Evolutionary conservation across 1,140 invertebrate genomes (phyloP), one percentile per base, ranked within the genome.

Genomic region (Drosophila sechellia): DNA sequence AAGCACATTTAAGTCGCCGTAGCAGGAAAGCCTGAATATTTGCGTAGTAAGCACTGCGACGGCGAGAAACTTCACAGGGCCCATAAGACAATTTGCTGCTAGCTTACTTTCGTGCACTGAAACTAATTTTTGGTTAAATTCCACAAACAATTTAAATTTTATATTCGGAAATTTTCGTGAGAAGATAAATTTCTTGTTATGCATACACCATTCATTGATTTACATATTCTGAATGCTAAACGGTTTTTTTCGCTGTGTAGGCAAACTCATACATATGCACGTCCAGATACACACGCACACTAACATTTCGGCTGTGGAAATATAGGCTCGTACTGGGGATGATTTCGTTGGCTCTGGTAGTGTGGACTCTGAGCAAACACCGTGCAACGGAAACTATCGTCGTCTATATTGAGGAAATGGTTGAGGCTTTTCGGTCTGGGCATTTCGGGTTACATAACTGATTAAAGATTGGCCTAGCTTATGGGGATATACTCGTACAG

Each of bases 71-170:
- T 56, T 77, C 35, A 25, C 20, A 43, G 55, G 34, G 75, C 40
- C 76, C 73, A 80, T 78, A 89, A 89, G 84, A 89, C 84, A 87
- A 87, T 89, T 87, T 89, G 70, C 72, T 66, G 78, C 70, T 49
- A 66, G 63, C 68, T 53, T 53, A 63, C 46, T 39, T 3, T 15
- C 15, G 3, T 11, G 15, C 45, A 71, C 22, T 34, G 25, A 5
- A 35, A 53, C 27, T 43, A 25, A 35, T 6, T 11, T 3, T 2
- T 5, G 20, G 20, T 22, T 22, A 22, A 22, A 3, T 22, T 6
- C 0, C 6, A 31, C 1, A 31, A 10, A 8, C 25, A 31, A 31
- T 31, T 31, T 31, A 1, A 8, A 31, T 8, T 1, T 31, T 8
- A 8, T 10, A 31, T 8, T 31, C 1, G 6, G 2, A 31, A 2